Evolutionary conservation across 2,888 invertebrate species (phyloP), one percentile per base, ranked within the genome.

Genomic region (Stegophylla sp.): DNA sequence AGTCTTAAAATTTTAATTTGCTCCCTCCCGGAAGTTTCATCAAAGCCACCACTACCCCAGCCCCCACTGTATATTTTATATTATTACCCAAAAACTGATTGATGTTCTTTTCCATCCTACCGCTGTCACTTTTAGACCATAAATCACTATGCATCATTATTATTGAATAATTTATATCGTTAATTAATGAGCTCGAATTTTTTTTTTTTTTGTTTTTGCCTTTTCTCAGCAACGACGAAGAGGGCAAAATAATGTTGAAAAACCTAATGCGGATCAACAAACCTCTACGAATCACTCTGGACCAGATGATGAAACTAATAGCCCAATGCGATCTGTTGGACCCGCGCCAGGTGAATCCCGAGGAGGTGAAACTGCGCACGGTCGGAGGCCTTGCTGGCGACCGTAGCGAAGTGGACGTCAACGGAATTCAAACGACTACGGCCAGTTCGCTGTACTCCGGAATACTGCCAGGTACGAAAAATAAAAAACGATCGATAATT

Each of bases 281-380:
- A 71, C 83, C 83, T 1, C 61, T 82, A 41, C 75, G 82, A 26
- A 82, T 85, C 20, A 83, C 79, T 15, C 83, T 94, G 86, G 86
- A 88, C 1, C 92, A 94, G 86, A 94, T 94, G 93, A 88, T 92
- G 82, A 90, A 89, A 84, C 89, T 94, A 61, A 94, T 94, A 93
- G 87, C 88, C n/a, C 92, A 93, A 85, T 95, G 94, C 85, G 92
- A 93, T 85, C 89, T 90, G 86, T 88, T 94, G 83, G 90, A 90
- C 26, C 76, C 82, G 7, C 41, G 41, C 3, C 23, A 59, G 41
- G 75, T 81, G 7, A 66, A 81, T n/a, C 51, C 69, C 4, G 41
- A 76, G 61, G 51, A 74, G 1, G n/a, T 53, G 51, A 71, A n/a
- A 23, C 17, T 73, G 34, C 73, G 53, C 28, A 12, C 51, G 17